Evolutionary conservation across 2,113 vertebrate genomes (phyloP).

Genomic region (Eupsittula cactorum): DNA sequence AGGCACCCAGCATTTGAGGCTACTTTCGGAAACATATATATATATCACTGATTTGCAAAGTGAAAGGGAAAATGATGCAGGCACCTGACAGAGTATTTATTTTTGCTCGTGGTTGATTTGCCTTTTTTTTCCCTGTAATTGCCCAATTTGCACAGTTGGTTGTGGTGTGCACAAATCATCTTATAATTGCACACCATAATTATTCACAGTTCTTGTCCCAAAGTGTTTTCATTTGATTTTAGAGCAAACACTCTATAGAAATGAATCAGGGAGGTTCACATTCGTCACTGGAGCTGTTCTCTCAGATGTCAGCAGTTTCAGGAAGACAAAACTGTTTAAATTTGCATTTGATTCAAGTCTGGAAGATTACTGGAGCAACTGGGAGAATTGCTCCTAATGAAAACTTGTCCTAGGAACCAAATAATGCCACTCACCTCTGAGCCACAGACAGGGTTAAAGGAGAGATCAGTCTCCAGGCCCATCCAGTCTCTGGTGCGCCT

Average conservation of each 20-base stretch:
- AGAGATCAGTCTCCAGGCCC: neutral
- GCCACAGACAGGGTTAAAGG: neutral
- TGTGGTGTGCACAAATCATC: slow-evolving; percentile 60
- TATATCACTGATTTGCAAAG: slow-evolving; percentile 35
- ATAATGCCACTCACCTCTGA: neutral
- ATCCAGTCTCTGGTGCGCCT: neutral
- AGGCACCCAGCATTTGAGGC: neutral
- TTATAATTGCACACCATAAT: slow-evolving; percentile 54
- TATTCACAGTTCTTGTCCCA: slow-evolving; percentile 49
- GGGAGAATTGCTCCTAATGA: neutral
- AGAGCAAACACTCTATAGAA: slow-evolving; percentile 48
- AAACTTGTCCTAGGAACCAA: neutral
- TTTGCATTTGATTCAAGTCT: slow-evolving; percentile 34
- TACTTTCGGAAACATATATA: slow-evolving; percentile 47
- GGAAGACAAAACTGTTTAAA: slow-evolving; percentile 37
- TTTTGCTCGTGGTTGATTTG: slow-evolving; percentile 51
- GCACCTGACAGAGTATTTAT: slow-evolving; percentile 59
- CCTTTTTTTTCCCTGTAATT: slow-evolving; percentile 18
- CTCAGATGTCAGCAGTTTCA: slow-evolving; percentile 48
- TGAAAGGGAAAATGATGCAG: slow-evolving; percentile 49
- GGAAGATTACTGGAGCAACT: slow-evolving; percentile 23
- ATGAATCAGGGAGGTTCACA: slow-evolving; percentile 21
- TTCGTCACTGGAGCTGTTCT: slow-evolving; percentile 20
- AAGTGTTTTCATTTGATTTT: slow-evolving; percentile 64
- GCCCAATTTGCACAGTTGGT: slow-evolving; percentile 58